These are phyloP conservation scores for Nymphalis urticae DNA, from an alignment of 2,888 invertebrate genomes.

Conservation along the genomic window DNA sequence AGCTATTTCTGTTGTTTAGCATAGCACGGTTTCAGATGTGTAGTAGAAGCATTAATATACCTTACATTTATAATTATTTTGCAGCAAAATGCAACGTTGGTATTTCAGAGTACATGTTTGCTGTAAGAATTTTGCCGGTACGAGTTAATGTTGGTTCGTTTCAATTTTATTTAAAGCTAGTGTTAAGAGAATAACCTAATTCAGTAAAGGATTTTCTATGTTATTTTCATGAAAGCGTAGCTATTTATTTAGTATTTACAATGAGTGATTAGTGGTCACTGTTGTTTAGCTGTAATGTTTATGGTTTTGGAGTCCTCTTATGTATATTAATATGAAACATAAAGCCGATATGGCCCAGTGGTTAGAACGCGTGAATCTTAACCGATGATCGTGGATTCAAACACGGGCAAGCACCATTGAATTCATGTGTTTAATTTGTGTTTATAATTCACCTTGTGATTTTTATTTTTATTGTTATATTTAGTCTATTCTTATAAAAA, in stretches of 20 bases:
- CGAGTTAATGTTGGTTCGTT: slow-evolving; percentile 23
- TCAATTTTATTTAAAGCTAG: slow-evolving; percentile 13
- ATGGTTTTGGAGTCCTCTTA: too few relatives aligned
- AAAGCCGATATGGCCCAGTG: too few relatives aligned
- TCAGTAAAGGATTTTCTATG: slow-evolving; percentile 2
- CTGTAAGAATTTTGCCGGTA: slow-evolving; percentile 22
- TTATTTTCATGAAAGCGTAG: not conserved
- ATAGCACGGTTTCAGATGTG: not conserved
- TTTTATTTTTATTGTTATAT: too few relatives aligned
- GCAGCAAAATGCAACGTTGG: slow-evolving; percentile 20
- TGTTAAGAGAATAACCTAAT: slow-evolving; percentile 13
- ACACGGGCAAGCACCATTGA: too few relatives aligned
- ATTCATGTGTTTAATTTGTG: too few relatives aligned
- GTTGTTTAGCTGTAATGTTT: too few relatives aligned
- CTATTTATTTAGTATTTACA: not conserved
- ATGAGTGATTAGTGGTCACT: too few relatives aligned
- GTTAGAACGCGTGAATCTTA: too few relatives aligned
- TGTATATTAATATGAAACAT: too few relatives aligned
- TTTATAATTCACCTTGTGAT: too few relatives aligned
- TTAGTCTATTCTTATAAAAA: too few relatives aligned
- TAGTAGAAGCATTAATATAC: not conserved
- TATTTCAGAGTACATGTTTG: slow-evolving; percentile 27
- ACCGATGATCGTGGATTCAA: too few relatives aligned
- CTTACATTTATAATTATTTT: slow-evolving; percentile 29
- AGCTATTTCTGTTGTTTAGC: not conserved